These are phyloP conservation scores for Synanthedon myopaeformis DNA, from an alignment of 2,888 invertebrate species.

Conservation along the genomic window DNA sequence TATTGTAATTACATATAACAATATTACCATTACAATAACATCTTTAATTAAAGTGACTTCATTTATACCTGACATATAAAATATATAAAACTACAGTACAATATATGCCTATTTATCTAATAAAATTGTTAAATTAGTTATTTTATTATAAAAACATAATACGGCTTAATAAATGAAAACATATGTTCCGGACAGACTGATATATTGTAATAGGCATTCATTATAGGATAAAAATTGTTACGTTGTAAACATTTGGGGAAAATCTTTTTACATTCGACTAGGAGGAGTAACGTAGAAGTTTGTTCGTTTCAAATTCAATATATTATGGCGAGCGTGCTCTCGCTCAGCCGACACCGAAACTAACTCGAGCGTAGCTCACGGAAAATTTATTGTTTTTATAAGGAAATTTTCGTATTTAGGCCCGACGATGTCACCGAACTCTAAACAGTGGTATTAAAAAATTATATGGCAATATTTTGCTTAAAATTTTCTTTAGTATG, in stretches of 20 bases:
- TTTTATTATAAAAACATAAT: background rate
- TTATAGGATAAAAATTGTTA: slow-evolving; percentile 47
- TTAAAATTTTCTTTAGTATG: too few relatives aligned
- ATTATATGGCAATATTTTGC: too few relatives aligned
- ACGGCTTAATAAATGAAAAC: too few relatives aligned
- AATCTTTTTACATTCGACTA: slow-evolving; percentile 60
- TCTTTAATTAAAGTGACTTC: too few relatives aligned
- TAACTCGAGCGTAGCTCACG: slow-evolving; percentile 66
- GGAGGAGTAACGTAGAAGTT: slow-evolving; percentile 55
- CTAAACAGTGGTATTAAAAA: slow-evolving; percentile 1
- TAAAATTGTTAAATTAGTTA: too few relatives aligned
- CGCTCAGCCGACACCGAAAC: slow-evolving; percentile 67
- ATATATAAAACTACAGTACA: too few relatives aligned
- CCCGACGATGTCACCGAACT: slow-evolving; percentile 41
- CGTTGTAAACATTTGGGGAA: slow-evolving; percentile 60
- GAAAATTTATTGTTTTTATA: slow-evolving; percentile 71
- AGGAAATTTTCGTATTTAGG: slow-evolving; percentile 62
- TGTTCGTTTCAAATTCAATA: slow-evolving; percentile 71
- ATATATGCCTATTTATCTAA: too few relatives aligned
- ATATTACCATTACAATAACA: too few relatives aligned
- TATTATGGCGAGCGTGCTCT: slow-evolving; percentile 68
- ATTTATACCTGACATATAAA: too few relatives aligned
- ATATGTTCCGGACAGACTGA: background rate
- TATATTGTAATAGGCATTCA: slow-evolving; percentile 2
- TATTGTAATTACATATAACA: too few relatives aligned